Conservation (phyloP, 2,797 vertebrate genomes). For the Hydrocynus forskahlii region DNA sequence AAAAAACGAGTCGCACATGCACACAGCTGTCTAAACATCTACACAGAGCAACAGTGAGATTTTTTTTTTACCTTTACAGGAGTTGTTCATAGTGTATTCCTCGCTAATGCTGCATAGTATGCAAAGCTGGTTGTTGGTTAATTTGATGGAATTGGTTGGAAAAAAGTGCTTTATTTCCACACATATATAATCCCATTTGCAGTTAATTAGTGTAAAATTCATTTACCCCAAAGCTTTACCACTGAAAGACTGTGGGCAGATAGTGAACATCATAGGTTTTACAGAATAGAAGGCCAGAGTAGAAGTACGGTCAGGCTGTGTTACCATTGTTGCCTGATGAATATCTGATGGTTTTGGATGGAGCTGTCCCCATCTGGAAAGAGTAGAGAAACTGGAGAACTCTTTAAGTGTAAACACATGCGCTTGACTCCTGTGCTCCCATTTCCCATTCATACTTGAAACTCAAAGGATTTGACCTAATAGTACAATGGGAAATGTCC, state of each 20-base stretch:
- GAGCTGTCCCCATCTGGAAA: slow-evolving; percentile 55
- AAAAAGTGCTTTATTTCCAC: background rate
- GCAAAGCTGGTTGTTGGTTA: background rate
- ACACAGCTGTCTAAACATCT: slow-evolving; percentile 53
- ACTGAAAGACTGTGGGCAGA: background rate
- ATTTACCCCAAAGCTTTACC: background rate
- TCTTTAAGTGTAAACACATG: slow-evolving; percentile 63
- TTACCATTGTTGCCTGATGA: slow-evolving; percentile 43
- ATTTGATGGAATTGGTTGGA: background rate
- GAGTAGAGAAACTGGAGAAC: slow-evolving; percentile 53
- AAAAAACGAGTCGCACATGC: slow-evolving; percentile 52
- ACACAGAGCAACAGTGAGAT: slow-evolving; percentile 1
- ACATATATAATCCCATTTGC: background rate
- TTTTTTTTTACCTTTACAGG: too few relatives aligned
- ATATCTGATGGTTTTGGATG: slow-evolving; percentile 44
- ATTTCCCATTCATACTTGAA: slow-evolving; percentile 38
- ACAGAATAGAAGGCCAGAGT: slow-evolving; percentile 25
- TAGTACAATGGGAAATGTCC: slow-evolving; percentile 39
- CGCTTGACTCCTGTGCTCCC: slow-evolving; percentile 28
- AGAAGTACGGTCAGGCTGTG: slow-evolving; percentile 32
- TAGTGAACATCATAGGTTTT: background rate
- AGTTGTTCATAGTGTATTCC: background rate
- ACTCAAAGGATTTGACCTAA: slow-evolving; percentile 35
- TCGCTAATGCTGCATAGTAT: background rate
- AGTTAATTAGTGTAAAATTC: background rate